phyloP scores from a whole-genome alignment of 1,140 invertebrate genomes.

The Zaprionus inermis region DNA sequence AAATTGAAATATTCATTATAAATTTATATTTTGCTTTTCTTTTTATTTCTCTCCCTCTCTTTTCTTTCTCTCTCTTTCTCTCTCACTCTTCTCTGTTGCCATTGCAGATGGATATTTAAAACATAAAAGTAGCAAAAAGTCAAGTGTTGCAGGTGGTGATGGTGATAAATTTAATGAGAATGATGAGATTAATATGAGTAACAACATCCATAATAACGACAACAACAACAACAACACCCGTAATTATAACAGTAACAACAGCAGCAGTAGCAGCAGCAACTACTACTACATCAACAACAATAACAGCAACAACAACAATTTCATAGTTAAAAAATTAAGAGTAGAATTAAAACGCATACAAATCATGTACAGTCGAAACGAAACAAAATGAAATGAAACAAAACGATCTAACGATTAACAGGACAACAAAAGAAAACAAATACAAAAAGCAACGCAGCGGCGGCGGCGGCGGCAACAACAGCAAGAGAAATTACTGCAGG shows the following conservation, averaged over 20 bases:
- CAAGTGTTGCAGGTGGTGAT: constrained; percentile 38
- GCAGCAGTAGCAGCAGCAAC: constrained; percentile 23
- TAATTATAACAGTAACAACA: constrained; percentile 37
- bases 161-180: constrained; percentile 33
- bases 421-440: constrained; percentile 4
- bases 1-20: constrained; percentile 47
- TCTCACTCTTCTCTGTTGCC: constrained; percentile 52
- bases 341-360: constrained; percentile 70
- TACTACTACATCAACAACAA: background rate
- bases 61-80: constrained; percentile 39
- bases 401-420: constrained; percentile 18
- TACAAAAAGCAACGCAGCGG: background rate
- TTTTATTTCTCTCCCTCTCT: constrained; percentile 52
- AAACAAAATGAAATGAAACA: constrained; percentile 5
- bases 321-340: constrained; percentile 64
- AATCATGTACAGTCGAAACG: constrained; percentile 62
- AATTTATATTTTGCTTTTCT: constrained; percentile 52
- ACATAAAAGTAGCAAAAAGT: constrained; percentile 62
- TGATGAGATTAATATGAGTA: constrained; percentile 41
- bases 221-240: constrained; percentile 22
- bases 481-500: constrained; percentile 6
- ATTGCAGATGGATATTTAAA: constrained; percentile 73
- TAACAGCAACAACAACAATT: constrained; percentile 44
- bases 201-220: constrained; percentile 23
- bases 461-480: constrained; percentile 17